Evolutionary conservation across 2,797 vertebrate genomes (phyloP), one percentile per base, ranked within the genome.

Genomic region (Syndactyla subalaris): DNA sequence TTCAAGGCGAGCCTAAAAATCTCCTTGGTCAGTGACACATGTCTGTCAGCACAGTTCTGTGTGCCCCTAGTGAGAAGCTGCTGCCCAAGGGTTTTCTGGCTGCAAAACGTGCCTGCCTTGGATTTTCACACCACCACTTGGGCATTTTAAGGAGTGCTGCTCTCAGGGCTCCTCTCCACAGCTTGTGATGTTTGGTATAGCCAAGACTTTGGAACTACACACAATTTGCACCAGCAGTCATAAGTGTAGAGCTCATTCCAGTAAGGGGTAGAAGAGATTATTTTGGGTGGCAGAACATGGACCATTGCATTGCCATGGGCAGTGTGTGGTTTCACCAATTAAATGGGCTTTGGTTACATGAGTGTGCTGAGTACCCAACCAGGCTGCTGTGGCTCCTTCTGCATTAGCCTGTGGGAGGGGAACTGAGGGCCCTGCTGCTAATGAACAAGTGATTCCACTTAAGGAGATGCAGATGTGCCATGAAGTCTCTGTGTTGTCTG

Each of bases 391-490:
- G 82, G n/a, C 16, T 74, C n/a, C 43, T 65, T 43, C 54, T 45
- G 79, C n/a, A 49, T 85, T 76, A 61, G 46, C 23, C 61, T 76
- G 27, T 5, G 49, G 39, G 70, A 49, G 84, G 67, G 48, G 67
- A 92, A 29, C n/a, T 45, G 34, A 63, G 59, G 80, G 43, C 77
- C 20, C 3, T 52, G 71, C 79, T 92, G 80, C 52, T 90, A 86
- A 84, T 81, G 67, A 68, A 74, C 72, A 63, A 84, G 74, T 39
- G 43, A 57, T 57, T 84, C 38, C 48, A 4, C 71, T 92, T 93
- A 85, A 85, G 83, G 92, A 94, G 85, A 65, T 88, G 83, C 91
- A 95, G 83, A 95, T 95, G 94, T 95, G 80, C 59, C 4, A 1
- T 27, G 46, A 51, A 48, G 85, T 41, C 55, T 86, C 63, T 49